Percentiles rank a stretch among this genome's conserved stretches.
These are phyloP conservation scores for Microplitis deprimator DNA, from an alignment of 2,888 invertebrate genomes.

Conservation along the genomic window DNA sequence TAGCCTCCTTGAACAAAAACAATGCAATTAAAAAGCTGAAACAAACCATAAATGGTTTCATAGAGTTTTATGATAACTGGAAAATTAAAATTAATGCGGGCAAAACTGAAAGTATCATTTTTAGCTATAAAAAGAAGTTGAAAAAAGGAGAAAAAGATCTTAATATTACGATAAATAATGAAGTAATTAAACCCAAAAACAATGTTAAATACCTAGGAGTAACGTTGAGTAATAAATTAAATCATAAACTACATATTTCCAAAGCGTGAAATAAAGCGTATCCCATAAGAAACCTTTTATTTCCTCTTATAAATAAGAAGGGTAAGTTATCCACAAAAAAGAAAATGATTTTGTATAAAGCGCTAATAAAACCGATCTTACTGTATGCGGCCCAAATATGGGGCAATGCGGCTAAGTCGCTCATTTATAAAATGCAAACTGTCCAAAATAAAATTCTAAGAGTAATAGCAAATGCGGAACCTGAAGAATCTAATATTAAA, in stretches of 20 bases:
- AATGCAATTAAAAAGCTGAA: not conserved
- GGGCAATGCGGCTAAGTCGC: conserved; percentile 28
- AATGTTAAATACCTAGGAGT: too few species aligned
- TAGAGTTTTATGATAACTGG: too few species aligned
- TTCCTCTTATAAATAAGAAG: conserved; percentile 20
- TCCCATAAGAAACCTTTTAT: conserved; percentile 16
- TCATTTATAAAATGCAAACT: conserved; percentile 27
- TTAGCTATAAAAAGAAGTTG: too few species aligned
- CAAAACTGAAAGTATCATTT: too few species aligned
- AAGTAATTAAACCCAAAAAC: too few species aligned
- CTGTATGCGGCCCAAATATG: conserved; percentile 37
- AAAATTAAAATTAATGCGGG: too few species aligned
- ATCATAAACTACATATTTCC: not conserved
- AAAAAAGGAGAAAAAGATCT: too few species aligned
- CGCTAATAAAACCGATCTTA: conserved; percentile 36
- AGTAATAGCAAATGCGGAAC: not conserved
- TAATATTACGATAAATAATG: too few species aligned
- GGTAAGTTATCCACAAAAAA: conserved; percentile 32
- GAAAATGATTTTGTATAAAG: conserved; percentile 31
- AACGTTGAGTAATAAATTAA: too few species aligned
- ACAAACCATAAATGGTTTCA: too few species aligned
- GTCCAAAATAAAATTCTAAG: conserved; percentile 31
- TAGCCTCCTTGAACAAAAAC: too few species aligned
- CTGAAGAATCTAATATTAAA: not conserved
- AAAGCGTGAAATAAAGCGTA: not conserved